phyloP scores from a whole-genome alignment of 2,797 vertebrate genomes.

The Spizella passerina region DNA sequence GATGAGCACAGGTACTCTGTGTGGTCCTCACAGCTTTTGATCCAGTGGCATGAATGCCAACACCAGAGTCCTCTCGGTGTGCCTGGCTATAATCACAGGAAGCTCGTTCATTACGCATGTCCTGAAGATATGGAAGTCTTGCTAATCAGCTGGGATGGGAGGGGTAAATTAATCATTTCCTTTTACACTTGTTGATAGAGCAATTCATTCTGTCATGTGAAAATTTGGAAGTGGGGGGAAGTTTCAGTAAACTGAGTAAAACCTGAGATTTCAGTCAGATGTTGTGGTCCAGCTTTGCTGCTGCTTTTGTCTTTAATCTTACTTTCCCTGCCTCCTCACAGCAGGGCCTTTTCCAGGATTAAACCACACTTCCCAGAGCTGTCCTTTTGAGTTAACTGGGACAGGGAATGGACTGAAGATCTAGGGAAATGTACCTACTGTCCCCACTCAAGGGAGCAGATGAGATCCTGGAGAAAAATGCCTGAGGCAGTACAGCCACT shows the following conservation, averaged over 20 bases:
- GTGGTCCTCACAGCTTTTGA: not conserved
- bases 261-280: constrained; percentile 16
- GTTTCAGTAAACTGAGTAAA: constrained; percentile 26
- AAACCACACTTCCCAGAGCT: not conserved
- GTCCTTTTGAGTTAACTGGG: not conserved
- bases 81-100: constrained; percentile 50
- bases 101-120: constrained; percentile 44
- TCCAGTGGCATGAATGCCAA: not conserved
- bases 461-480: not conserved
- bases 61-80: not conserved
- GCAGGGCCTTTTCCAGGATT: not conserved
- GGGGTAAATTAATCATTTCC: constrained; percentile 63
- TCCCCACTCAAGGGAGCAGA: not conserved
- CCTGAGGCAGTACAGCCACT: not conserved
- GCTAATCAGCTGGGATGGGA: constrained; percentile 48
- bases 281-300: not conserved
- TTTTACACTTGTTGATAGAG: constrained; percentile 44
- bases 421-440: not conserved
- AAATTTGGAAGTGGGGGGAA: not conserved
- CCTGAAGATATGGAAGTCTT: constrained; percentile 39
- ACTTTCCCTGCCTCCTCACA: not conserved
- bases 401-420: not conserved
- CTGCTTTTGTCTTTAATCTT: not conserved
- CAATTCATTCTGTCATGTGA: constrained; percentile 43
- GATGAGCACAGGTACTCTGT: not conserved